These are phyloP conservation scores for Tychaedon coryphoeus DNA, from an alignment of 2,113 vertebrate species.

Conservation along the genomic window DNA sequence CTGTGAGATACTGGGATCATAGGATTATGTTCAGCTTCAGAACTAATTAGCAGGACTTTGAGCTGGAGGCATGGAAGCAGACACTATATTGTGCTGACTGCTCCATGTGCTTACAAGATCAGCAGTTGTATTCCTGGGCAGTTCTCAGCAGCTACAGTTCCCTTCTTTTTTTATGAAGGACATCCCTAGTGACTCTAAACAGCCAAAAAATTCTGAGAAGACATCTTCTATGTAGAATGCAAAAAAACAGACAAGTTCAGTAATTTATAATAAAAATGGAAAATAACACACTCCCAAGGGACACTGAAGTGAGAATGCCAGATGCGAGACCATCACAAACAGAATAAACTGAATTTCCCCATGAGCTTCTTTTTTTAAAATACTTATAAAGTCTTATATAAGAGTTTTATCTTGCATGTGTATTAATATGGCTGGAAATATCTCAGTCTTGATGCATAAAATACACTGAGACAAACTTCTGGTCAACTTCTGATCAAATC, in stretches of 20 bases:
- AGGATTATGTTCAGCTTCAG: neutral
- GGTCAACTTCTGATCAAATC: neutral
- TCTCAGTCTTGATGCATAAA: neutral
- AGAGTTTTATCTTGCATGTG: neutral
- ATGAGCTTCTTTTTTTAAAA: neutral
- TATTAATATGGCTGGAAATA: neutral
- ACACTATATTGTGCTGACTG: accelerated
- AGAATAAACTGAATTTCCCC: neutral
- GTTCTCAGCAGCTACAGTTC: neutral
- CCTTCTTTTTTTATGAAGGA: neutral
- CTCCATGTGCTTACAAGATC: neutral
- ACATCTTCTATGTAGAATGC: neutral
- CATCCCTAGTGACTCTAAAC: neutral
- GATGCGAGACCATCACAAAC: neutral
- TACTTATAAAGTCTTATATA: neutral
- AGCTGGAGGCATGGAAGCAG: neutral
- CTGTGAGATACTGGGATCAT: neutral
- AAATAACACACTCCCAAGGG: neutral
- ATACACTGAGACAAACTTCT: neutral
- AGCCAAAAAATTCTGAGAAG: neutral
- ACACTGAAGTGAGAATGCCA: neutral
- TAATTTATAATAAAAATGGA: neutral
- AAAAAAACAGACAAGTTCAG: neutral
- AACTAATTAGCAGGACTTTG: neutral
- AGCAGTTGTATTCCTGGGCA: neutral